A percentile compares a stretch with the other conserved stretches of the same genome.
Evolutionary conservation across 2,113 vertebrate species (phyloP).

Genomic region (Antechinus flavipes): DNA sequence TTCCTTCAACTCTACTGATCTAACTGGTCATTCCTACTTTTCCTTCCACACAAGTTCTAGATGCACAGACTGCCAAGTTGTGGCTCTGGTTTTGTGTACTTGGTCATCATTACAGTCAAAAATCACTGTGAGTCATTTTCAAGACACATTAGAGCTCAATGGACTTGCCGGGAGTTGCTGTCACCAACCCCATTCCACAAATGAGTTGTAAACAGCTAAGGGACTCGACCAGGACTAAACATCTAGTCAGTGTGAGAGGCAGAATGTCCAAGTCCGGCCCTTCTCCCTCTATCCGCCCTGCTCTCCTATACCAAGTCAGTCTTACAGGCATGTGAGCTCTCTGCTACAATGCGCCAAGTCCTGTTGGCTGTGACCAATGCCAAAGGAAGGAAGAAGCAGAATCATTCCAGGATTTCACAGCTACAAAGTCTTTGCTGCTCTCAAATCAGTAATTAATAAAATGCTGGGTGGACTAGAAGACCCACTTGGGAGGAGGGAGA

Average conservation of each 20-base stretch:
- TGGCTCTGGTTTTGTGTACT: neutral
- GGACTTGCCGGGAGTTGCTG: neutral
- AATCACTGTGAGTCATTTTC: neutral
- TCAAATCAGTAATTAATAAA: accelerated
- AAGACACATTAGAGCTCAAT: neutral
- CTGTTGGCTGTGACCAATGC: neutral
- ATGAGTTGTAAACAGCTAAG: neutral
- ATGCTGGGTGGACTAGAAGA: accelerated
- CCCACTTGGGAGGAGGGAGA: accelerated
- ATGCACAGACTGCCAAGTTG: neutral
- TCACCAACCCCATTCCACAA: neutral
- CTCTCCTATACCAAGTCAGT: neutral
- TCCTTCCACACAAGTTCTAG: neutral
- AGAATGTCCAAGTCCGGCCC: neutral
- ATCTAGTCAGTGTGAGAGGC: neutral
- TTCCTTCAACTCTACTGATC: neutral
- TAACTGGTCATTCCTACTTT: neutral
- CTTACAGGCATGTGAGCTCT: neutral
- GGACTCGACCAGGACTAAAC: neutral
- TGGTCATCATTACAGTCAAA: neutral
- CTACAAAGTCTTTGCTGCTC: neutral
- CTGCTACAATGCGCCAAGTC: neutral
- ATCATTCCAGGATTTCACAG: neutral
- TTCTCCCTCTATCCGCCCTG: neutral
- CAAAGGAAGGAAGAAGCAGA: neutral